A percentile compares a stretch with the other conserved stretches of the same genome.
These are phyloP conservation scores for Rhadina sibilatrix DNA, from an alignment of 2,113 vertebrate genomes.

Conservation along the genomic window DNA sequence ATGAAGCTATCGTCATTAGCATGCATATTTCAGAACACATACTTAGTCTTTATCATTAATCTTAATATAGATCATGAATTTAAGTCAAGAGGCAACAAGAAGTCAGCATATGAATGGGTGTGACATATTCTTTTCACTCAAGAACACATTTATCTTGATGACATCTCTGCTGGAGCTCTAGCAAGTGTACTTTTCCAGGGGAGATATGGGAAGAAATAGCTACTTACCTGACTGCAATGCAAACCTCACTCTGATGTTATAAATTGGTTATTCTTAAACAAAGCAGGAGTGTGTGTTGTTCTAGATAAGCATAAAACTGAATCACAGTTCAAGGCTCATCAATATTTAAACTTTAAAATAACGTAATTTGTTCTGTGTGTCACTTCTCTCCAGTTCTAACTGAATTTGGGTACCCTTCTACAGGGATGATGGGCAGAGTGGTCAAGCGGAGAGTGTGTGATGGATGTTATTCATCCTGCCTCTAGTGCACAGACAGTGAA, in stretches of 20 bases:
- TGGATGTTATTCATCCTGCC: not conserved
- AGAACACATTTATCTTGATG: not conserved
- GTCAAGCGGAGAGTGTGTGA: fast-evolving
- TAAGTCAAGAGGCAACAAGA: not conserved
- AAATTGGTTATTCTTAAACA: not conserved
- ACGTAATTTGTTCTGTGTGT: not conserved
- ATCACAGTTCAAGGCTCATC: not conserved
- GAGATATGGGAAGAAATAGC: not conserved
- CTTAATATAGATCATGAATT: not conserved
- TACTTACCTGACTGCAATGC: not conserved
- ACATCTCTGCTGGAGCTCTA: not conserved
- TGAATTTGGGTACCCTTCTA: not conserved
- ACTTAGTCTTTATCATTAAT: not conserved
- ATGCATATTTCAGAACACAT: not conserved
- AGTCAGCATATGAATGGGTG: not conserved
- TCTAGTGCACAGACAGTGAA: not conserved
- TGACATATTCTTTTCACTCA: not conserved
- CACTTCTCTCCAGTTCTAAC: not conserved
- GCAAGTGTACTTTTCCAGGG: not conserved
- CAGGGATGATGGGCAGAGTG: not conserved
- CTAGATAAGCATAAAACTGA: not conserved
- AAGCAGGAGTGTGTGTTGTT: not conserved
- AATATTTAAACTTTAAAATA: not conserved
- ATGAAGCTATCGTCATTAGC: not conserved
- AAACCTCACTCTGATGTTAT: not conserved